Percentiles rank a stretch among this genome's conserved stretches.
Evolutionary conservation across 2,888 invertebrate species (phyloP).

Genomic region (Miltochrista miniata): DNA sequence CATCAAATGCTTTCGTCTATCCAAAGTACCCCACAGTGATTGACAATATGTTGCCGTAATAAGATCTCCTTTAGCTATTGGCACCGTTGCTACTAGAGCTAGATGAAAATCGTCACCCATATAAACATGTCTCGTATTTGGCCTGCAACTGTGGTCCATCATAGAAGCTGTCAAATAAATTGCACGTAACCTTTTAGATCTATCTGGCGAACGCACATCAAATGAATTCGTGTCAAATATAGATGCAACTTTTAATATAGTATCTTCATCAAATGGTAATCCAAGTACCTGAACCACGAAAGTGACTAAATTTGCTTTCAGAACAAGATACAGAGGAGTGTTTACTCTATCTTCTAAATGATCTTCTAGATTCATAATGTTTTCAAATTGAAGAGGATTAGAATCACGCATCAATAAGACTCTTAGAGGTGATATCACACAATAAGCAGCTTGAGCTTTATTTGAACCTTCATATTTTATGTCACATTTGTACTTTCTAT

Average conservation of each 20-base stretch:
- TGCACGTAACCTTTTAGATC: slow-evolving; percentile 81
- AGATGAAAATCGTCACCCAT: slow-evolving; percentile 84
- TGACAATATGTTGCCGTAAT: slow-evolving; percentile 89
- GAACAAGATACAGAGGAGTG: slow-evolving; percentile 83
- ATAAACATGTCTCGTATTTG: slow-evolving; percentile 88
- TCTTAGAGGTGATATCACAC: slow-evolving; percentile 86
- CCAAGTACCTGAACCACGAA: slow-evolving; percentile 84
- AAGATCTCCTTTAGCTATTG: slow-evolving; percentile 86
- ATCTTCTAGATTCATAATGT: slow-evolving; percentile 81
- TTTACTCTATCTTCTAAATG: slow-evolving; percentile 85
- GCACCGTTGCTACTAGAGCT: slow-evolving; percentile 85
- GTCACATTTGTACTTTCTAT: slow-evolving; percentile 82
- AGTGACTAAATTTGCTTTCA: slow-evolving; percentile 85
- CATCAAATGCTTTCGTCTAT: slow-evolving; percentile 84
- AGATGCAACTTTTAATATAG: slow-evolving; percentile 85
- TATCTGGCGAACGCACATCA: slow-evolving; percentile 84
- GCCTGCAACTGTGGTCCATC: slow-evolving; percentile 88
- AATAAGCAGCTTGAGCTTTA: slow-evolving; percentile 85
- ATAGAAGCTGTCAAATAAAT: slow-evolving; percentile 87
- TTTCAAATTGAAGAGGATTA: slow-evolving; percentile 81
- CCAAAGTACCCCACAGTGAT: slow-evolving; percentile 87
- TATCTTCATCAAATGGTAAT: slow-evolving; percentile 81
- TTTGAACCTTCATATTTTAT: slow-evolving; percentile 76
- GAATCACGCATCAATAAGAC: slow-evolving; percentile 84
- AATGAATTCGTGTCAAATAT: slow-evolving; percentile 89